These are phyloP conservation scores for Herpetotheres cachinnans DNA, from an alignment of 2,113 vertebrate genomes.

Conservation along the genomic window DNA sequence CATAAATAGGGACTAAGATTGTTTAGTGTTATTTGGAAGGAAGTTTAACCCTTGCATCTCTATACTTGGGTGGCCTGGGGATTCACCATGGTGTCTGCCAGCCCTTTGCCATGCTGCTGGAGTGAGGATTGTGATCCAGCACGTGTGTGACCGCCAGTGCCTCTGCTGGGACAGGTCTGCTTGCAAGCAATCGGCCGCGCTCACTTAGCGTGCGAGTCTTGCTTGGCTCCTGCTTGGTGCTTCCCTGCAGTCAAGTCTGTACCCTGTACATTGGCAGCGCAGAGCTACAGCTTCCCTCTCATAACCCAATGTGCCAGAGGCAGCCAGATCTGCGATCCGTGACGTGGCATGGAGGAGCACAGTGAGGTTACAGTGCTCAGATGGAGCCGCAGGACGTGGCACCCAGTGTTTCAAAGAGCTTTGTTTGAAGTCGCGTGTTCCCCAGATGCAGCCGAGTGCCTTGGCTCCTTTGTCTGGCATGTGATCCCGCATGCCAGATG, in stretches of 20 bases:
- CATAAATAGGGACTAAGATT: background rate
- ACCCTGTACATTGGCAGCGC: fast-evolving
- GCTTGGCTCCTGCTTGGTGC: background rate
- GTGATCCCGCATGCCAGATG: background rate
- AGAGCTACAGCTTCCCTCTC: background rate
- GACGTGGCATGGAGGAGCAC: fast-evolving
- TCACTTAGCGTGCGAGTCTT: fast-evolving
- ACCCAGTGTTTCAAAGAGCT: fast-evolving
- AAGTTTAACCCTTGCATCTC: background rate
- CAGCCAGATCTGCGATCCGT: fast-evolving
- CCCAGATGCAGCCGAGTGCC: background rate
- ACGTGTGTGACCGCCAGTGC: fast-evolving
- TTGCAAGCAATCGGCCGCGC: background rate
- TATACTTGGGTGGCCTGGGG: background rate
- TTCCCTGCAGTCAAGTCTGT: background rate
- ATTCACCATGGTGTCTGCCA: background rate
- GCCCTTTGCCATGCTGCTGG: background rate
- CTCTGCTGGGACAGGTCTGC: background rate
- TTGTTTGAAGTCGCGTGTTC: background rate
- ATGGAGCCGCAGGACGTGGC: fast-evolving
- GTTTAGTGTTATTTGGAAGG: background rate
- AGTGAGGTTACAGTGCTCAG: background rate
- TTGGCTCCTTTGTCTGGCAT: background rate
- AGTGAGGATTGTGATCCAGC: background rate
- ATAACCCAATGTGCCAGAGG: fast-evolving